Conservation (phyloP, 2,888 invertebrate genomes). For the Ischnura elegans region DNA sequence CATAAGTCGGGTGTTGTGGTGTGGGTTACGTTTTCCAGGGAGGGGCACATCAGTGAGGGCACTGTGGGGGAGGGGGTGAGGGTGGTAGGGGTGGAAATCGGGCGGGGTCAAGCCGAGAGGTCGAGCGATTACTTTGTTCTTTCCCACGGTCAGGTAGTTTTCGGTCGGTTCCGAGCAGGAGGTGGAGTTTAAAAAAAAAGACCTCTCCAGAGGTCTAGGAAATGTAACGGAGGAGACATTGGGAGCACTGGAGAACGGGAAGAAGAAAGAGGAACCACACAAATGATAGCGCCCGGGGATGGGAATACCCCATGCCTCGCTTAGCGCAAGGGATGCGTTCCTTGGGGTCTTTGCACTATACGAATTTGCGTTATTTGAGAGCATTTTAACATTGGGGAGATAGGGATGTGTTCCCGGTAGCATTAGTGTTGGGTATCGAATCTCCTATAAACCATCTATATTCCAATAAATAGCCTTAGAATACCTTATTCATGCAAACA, state of each 20-base stretch:
- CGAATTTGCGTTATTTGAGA: no score
- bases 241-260: neutral
- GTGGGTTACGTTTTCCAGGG: neutral
- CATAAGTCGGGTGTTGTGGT: no score
- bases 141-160: slow-evolving; percentile 66
- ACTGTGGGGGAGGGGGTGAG: neutral
- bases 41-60: neutral
- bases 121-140: slow-evolving; percentile 64
- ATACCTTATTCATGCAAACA: no score
- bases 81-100: neutral
- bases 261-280: neutral
- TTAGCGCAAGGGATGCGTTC: no score
- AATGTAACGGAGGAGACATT: neutral
- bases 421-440: no score
- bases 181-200: neutral
- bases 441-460: no score
- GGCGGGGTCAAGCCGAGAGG: slow-evolving; percentile 61
- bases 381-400: no score
- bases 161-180: neutral
- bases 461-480: no score
- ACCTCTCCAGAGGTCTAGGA: neutral
- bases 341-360: no score
- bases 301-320: no score
- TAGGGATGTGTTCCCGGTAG: no score
- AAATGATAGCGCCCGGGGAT: neutral